These are phyloP conservation scores for Formicarius rufipectus DNA, from an alignment of 2,113 vertebrate genomes.

Conservation along the genomic window DNA sequence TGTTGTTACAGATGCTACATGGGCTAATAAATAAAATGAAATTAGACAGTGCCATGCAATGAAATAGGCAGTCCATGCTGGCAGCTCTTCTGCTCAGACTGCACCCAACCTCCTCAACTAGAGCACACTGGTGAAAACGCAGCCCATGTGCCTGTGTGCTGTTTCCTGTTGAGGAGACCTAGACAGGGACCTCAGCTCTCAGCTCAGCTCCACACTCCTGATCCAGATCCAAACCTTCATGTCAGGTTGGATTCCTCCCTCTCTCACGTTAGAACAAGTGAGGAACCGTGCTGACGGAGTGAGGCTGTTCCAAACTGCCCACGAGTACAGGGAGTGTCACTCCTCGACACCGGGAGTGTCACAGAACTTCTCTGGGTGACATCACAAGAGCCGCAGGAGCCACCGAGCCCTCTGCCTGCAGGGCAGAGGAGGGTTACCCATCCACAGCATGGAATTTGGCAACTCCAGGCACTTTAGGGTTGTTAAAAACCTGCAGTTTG, in stretches of 20 bases:
- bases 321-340: background rate
- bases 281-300: background rate
- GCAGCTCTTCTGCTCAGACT: background rate
- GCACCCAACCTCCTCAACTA: background rate
- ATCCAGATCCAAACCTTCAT: background rate
- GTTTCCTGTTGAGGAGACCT: background rate
- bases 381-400: background rate
- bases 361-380: background rate
- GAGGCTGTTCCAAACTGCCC: background rate
- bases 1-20: background rate
- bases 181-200: background rate
- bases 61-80: background rate
- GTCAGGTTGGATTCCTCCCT: background rate
- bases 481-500: background rate
- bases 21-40: background rate
- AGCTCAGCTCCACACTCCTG: background rate
- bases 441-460: accelerated
- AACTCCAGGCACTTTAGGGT: background rate
- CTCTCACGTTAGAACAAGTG: accelerated
- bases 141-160: background rate
- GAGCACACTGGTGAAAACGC: background rate
- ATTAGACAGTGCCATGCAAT: background rate
- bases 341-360: background rate
- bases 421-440: background rate
- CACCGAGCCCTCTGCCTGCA: background rate